phyloP scores from a whole-genome alignment of 2,113 vertebrate genomes.

The Mungos mungo region DNA sequence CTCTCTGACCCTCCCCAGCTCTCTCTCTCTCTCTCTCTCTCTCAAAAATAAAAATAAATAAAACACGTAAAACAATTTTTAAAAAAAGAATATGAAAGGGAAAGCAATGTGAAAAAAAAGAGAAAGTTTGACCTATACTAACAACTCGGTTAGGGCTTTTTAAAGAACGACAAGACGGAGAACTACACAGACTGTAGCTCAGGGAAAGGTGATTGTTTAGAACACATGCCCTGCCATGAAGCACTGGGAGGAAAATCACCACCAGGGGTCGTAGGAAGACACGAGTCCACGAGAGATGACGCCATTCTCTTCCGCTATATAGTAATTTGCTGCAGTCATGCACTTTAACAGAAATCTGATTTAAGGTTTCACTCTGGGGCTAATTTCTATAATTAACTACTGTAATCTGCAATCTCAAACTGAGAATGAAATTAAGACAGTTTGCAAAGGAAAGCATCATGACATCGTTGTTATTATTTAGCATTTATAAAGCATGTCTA shows the following conservation, averaged over 20 bases:
- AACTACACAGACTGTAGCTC: background rate
- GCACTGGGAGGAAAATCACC: background rate
- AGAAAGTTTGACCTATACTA: background rate
- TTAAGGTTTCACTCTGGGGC: slow-evolving; percentile 61
- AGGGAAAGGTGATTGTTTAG: background rate
- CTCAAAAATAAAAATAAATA: too few relatives aligned
- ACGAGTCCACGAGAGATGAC: background rate
- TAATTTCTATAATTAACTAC: slow-evolving; percentile 75
- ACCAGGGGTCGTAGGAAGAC: background rate
- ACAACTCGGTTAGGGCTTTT: background rate
- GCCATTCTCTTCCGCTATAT: background rate
- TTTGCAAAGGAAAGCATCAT: slow-evolving; percentile 65
- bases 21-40: too few relatives aligned
- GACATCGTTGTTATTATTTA: slow-evolving; percentile 69
- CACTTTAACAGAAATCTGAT: slow-evolving; percentile 64
- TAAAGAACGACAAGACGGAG: background rate
- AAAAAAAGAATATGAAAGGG: background rate
- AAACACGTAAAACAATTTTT: too few relatives aligned
- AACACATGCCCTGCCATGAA: background rate
- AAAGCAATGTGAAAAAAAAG: background rate
- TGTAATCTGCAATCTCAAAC: slow-evolving; percentile 67
- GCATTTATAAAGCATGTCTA: slow-evolving; percentile 65
- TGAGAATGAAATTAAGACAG: slow-evolving; percentile 66
- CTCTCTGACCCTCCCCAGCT: too few relatives aligned
- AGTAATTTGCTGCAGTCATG: slow-evolving; percentile 51